Evolutionary conservation across 2,888 invertebrate species (phyloP), one percentile per base, ranked within the genome.

Genomic region (Rhingia campestris): DNA sequence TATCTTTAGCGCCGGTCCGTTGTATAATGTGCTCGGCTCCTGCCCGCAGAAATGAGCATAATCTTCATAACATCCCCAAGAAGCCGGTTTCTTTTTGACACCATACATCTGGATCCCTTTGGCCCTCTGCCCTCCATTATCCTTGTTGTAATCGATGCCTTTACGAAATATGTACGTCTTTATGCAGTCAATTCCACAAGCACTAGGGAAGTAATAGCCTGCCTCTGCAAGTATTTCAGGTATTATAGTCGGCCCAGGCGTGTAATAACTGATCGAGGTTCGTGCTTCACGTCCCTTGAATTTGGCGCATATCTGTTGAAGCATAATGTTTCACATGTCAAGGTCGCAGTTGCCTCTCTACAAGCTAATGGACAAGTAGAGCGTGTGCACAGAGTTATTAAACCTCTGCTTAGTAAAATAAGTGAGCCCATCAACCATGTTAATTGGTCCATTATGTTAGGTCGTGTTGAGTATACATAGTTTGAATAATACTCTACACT

Each of bases 1-100:
- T 87, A 1, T 86, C 87, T 53, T 88, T 89, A 0, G 87, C 89
- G 6, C n/a, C 89, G 0, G 82, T 70, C 4, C 59, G 59, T n/a
- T 70, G 70, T 9, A 70, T 59, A 41, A 70, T 59, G 67, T 69
- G 47, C n/a, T 67, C 43, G 12, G 53, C 67, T 0, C 30, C 58
- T 6, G 14, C 49, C 49, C 47, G 49, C 32, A 32, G 49, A 33
- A 58, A 58, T 32, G 58, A 69, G 22, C 56, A 32, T 51, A 37
- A 37, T 41, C 4, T 58, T 4, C 12, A 49, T 12, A 53, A 9
- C 33, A 66, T 66, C 4, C 66, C 41, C 1, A 66, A 67, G 33
- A 1, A 54, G 35, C 43, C 43, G 14, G 3, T n/a, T 54, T 2
- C 56, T 56, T 5, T 69, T 58, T 10, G 37, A 69, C 37, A 69